Conservation (phyloP, 2,113 vertebrate species). For the Tichodroma muraria region DNA sequence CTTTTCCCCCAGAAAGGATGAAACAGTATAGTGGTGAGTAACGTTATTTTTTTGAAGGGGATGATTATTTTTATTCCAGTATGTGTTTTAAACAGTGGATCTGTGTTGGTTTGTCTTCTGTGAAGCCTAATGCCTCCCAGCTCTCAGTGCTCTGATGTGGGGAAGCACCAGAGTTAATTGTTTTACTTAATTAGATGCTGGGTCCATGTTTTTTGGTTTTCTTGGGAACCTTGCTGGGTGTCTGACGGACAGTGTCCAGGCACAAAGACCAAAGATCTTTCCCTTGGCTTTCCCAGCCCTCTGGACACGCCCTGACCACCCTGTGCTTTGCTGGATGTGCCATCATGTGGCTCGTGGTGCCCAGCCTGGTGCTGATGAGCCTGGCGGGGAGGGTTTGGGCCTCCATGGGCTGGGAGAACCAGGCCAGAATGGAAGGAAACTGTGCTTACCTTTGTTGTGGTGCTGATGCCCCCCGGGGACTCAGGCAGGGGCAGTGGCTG, state of each 20-base stretch:
- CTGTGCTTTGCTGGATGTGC: background rate
- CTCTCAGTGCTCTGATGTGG: background rate
- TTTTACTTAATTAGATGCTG: background rate
- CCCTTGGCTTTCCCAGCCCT: background rate
- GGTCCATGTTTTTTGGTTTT: background rate
- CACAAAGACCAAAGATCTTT: background rate
- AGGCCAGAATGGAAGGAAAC: background rate
- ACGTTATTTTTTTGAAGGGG: background rate
- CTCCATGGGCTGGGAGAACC: background rate
- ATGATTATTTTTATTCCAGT: background rate
- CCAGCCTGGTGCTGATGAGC: background rate
- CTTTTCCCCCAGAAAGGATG: background rate
- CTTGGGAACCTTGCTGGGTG: background rate
- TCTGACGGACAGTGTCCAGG: background rate
- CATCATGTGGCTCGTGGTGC: fast-evolving
- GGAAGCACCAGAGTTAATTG: background rate
- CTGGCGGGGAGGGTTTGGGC: background rate
- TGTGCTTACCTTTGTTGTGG: background rate
- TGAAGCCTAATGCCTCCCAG: background rate
- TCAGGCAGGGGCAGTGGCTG: background rate
- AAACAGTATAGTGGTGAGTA: background rate
- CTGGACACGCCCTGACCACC: background rate
- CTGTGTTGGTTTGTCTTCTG: background rate
- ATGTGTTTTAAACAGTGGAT: background rate
- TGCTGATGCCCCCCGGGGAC: fast-evolving